Conservation (phyloP, 1,140 invertebrate species). For the Acromyrmex charruanus region DNA sequence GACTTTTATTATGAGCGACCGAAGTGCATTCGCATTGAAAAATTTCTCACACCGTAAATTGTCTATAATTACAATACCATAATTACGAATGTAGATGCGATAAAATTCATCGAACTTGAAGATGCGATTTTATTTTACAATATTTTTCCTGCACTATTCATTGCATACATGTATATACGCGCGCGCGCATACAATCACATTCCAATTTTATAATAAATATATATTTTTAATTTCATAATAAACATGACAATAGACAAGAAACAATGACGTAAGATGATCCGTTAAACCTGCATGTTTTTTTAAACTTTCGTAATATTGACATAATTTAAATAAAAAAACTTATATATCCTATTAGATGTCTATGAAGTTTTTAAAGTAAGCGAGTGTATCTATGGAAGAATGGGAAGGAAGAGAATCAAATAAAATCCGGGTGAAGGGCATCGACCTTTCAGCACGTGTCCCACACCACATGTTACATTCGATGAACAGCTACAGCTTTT, state of each 20-base stretch:
- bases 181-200: too few species aligned
- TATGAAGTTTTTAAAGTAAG: slow-evolving; percentile 3
- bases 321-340: slow-evolving; percentile 17
- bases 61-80: neutral
- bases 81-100: neutral
- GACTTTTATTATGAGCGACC: slow-evolving; percentile 37
- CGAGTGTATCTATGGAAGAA: neutral
- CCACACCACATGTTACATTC: slow-evolving; percentile 76
- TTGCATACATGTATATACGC: neutral
- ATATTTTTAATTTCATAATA: neutral
- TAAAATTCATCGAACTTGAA: slow-evolving; percentile 3
- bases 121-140: neutral
- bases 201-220: neutral
- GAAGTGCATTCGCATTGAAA: slow-evolving; percentile 41
- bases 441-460: slow-evolving; percentile 80
- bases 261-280: neutral
- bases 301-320: neutral
- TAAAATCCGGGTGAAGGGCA: slow-evolving; percentile 78
- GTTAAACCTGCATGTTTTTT: neutral
- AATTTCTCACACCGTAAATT: slow-evolving; percentile 58
- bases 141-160: too few species aligned
- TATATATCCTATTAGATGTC: neutral
- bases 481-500: slow-evolving; percentile 57
- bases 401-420: slow-evolving; percentile 66
- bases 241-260: neutral